phyloP scores from a whole-genome alignment of 2,113 vertebrate species.

The Zosterops japonicus region DNA sequence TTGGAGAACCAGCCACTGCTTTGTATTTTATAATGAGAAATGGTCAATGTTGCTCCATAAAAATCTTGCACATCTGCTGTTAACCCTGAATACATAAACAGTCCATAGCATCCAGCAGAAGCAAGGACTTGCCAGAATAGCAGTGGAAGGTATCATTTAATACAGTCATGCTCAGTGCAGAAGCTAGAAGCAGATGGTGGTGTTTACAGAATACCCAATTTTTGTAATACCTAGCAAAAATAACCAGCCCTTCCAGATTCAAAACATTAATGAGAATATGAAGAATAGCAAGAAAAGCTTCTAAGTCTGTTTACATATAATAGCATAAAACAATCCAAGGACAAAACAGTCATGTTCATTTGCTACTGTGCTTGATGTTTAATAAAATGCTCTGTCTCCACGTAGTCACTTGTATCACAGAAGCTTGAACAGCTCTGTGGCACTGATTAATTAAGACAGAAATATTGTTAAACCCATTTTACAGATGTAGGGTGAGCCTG shows the following conservation, averaged over 20 bases:
- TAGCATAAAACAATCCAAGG: constrained; percentile 2
- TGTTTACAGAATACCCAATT: background rate
- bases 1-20: background rate
- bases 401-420: background rate
- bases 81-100: background rate
- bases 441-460: constrained; percentile 7
- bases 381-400: background rate
- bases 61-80: background rate
- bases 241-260: background rate
- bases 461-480: constrained; percentile 19
- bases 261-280: background rate
- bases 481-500: background rate
- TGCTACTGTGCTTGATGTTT: constrained; percentile 3
- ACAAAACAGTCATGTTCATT: background rate
- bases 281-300: constrained; percentile 12
- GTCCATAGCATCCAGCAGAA: background rate
- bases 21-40: constrained; percentile 12
- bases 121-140: background rate
- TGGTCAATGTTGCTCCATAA: background rate
- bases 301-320: constrained; percentile 11
- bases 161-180: background rate
- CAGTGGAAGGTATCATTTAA: background rate
- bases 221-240: background rate
- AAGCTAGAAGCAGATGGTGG: background rate
- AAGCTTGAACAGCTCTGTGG: background rate